These are phyloP conservation scores for Ondatra zibethicus DNA, from an alignment of 2,113 vertebrate genomes.

Conservation along the genomic window DNA sequence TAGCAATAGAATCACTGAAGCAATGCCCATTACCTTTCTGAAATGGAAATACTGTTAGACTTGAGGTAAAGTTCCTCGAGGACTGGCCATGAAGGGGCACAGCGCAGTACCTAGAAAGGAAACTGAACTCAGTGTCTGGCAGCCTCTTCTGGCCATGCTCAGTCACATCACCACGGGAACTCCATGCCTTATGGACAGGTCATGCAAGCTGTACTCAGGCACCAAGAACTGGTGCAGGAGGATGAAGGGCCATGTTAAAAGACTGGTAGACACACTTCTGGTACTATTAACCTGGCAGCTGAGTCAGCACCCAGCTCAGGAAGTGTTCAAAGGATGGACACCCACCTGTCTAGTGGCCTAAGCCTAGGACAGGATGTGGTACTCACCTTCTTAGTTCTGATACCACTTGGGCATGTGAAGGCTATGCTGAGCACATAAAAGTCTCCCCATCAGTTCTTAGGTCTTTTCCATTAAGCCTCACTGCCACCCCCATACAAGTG, in stretches of 20 bases:
- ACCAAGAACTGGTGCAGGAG: neutral
- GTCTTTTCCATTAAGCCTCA: neutral
- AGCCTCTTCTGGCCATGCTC: neutral
- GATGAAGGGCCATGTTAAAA: neutral
- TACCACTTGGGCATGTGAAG: neutral
- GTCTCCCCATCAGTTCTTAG: neutral
- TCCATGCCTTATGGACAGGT: neutral
- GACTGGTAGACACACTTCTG: neutral
- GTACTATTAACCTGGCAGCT: neutral
- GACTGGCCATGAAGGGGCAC: constrained; percentile 91
- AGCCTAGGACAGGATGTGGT: neutral
- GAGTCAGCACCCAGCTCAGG: neutral
- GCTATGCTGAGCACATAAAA: neutral
- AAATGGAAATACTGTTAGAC: constrained; percentile 88
- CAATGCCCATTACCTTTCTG: constrained; percentile 88
- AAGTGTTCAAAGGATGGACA: neutral
- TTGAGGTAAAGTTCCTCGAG: constrained; percentile 91
- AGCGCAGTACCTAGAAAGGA: constrained; percentile 90
- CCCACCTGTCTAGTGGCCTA: neutral
- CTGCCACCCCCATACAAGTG: neutral
- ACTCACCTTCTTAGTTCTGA: neutral
- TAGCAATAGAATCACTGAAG: rapidly evolving
- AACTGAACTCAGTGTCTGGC: neutral
- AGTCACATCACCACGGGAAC: rapidly evolving
- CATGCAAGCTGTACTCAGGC: neutral